Conservation (phyloP, 2,113 vertebrate species). For the Corapipo altera region DNA sequence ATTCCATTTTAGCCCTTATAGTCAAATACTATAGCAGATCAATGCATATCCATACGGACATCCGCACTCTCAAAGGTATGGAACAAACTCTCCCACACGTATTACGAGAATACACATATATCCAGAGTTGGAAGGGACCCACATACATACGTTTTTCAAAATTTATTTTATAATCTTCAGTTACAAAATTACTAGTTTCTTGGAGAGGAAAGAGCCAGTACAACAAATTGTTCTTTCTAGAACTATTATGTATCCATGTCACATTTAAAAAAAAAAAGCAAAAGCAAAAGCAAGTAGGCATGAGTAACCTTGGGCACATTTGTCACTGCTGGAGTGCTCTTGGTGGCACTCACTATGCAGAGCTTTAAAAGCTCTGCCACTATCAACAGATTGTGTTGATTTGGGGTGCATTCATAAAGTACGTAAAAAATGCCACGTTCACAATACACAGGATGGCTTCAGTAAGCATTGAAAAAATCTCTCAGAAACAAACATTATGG, state of each 20-base stretch:
- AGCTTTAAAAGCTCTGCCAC: not conserved
- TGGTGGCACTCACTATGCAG: not conserved
- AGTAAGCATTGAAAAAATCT: not conserved
- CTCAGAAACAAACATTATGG: not conserved
- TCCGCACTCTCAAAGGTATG: fast-evolving
- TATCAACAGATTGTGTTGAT: not conserved
- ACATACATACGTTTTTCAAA: fast-evolving
- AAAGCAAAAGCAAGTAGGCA: not conserved
- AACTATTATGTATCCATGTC: not conserved
- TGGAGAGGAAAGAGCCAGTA: not conserved
- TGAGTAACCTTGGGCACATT: not conserved
- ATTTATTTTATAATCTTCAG: not conserved
- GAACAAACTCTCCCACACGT: not conserved
- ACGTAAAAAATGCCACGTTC: not conserved
- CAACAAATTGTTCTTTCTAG: not conserved
- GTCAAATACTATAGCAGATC: not conserved
- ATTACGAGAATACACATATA: not conserved
- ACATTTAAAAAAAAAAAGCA: not conserved
- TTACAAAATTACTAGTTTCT: not conserved
- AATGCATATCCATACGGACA: fast-evolving
- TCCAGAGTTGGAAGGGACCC: not conserved
- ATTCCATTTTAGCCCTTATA: not conserved
- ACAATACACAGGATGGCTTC: not conserved
- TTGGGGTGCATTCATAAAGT: not conserved
- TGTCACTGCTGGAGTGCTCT: not conserved